These are phyloP conservation scores for Empis livida DNA, from an alignment of 2,888 invertebrate species.

Conservation along the genomic window DNA sequence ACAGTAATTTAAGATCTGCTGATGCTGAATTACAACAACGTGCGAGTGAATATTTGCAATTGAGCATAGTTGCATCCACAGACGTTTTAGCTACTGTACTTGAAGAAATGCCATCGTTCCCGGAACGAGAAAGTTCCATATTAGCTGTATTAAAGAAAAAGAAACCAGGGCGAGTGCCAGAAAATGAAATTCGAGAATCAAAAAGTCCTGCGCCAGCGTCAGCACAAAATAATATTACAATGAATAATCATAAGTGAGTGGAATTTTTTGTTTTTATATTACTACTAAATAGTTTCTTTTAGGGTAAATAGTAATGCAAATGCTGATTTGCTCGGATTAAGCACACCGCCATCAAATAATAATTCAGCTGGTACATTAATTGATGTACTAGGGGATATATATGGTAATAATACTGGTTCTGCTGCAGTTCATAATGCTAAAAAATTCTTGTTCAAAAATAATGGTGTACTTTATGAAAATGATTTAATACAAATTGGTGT, in stretches of 20 bases:
- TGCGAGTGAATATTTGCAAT: constrained; percentile 92
- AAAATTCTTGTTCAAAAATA: constrained; percentile 93
- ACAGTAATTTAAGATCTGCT: constrained; percentile 92
- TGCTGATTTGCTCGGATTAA: constrained; percentile 76
- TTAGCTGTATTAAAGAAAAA: constrained; percentile 96
- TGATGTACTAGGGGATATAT: constrained; percentile 85
- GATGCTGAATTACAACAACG: constrained; percentile 98
- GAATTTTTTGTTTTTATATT: too few species aligned
- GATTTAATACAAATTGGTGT: constrained; percentile 96
- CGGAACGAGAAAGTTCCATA: constrained; percentile 95
- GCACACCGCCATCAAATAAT: constrained; percentile 63
- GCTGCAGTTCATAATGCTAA: constrained; percentile 65
- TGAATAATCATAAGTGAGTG: constrained; percentile 35
- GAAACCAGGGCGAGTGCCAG: constrained; percentile 89
- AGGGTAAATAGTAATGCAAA: constrained; percentile 40
- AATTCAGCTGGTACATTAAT: constrained; percentile 64
- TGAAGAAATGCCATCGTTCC: constrained; percentile 99
- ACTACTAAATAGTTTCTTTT: neutral
- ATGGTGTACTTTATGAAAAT: constrained; percentile 97
- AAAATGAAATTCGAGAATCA: constrained; percentile 70
- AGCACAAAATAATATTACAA: constrained; percentile 35
- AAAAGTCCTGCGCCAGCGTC: constrained; percentile 52
- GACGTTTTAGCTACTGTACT: constrained; percentile 96
- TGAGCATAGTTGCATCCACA: constrained; percentile 90
- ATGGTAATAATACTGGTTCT: constrained; percentile 46